Conservation (phyloP, 2,113 vertebrate species). For the Nothoprocta pentlandii region DNA sequence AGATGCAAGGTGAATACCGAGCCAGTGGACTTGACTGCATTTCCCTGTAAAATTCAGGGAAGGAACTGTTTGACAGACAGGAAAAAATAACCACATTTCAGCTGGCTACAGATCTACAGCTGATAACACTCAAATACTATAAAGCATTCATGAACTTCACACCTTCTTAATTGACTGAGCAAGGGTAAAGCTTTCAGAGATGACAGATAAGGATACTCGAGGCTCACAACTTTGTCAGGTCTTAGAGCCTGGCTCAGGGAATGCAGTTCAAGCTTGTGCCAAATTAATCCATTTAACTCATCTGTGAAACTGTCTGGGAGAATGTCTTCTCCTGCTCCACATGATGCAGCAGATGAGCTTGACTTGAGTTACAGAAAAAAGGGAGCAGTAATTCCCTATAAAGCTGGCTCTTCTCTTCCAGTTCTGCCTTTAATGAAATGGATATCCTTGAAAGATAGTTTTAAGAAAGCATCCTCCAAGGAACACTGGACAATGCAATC, state of each 20-base stretch:
- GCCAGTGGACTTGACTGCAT: neutral
- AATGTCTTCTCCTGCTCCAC: neutral
- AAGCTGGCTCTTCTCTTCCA: neutral
- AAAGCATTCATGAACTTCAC: slow-evolving; percentile 54
- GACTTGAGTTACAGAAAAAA: neutral
- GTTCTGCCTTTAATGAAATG: neutral
- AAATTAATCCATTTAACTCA: slow-evolving; percentile 31
- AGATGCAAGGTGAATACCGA: neutral
- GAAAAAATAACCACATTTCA: neutral
- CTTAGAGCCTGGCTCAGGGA: neutral
- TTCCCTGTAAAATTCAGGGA: neutral
- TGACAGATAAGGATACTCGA: slow-evolving; percentile 25
- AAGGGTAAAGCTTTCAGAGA: slow-evolving; percentile 39
- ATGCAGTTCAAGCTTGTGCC: neutral
- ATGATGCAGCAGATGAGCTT: neutral
- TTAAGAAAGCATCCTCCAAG: neutral
- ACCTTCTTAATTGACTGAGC: slow-evolving; percentile 54
- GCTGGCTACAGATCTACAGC: accelerated
- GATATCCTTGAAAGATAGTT: neutral
- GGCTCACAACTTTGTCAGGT: neutral
- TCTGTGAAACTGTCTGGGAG: neutral
- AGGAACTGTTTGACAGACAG: neutral
- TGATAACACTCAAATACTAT: neutral
- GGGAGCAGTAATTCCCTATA: neutral
- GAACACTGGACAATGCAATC: neutral